A percentile compares a stretch with the other conserved stretches of the same genome.
These are phyloP conservation scores for Xestia c-nigrum DNA, from an alignment of 2,888 invertebrate genomes.

Conservation along the genomic window DNA sequence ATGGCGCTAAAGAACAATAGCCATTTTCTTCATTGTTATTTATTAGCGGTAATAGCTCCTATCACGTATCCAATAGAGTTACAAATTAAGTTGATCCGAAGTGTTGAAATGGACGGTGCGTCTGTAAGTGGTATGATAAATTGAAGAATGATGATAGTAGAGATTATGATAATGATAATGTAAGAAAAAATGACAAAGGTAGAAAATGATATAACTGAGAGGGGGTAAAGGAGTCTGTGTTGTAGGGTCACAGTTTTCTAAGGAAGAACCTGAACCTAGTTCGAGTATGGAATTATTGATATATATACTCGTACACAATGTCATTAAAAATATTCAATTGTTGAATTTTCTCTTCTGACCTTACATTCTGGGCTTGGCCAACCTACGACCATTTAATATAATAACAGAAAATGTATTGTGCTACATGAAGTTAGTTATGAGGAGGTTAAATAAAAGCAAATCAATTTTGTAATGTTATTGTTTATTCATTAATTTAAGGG, in stretches of 20 bases:
- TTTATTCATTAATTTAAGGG: neutral
- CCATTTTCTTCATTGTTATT: conserved; percentile 64
- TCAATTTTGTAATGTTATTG: neutral
- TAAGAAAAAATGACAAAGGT: neutral
- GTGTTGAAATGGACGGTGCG: conserved; percentile 55
- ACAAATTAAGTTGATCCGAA: conserved; percentile 34
- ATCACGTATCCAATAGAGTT: conserved; percentile 47
- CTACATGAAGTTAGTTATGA: no score
- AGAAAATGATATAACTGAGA: neutral
- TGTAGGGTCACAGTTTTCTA: neutral
- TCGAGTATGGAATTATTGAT: neutral
- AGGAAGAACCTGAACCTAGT: no score
- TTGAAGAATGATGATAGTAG: conserved; percentile 22
- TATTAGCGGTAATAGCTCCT: conserved; percentile 55
- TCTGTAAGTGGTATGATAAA: conserved; percentile 19
- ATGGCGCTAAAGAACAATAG: conserved; percentile 66
- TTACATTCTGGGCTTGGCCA: neutral
- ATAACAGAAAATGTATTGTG: neutral
- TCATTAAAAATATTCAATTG: neutral
- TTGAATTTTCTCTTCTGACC: neutral
- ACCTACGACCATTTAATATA: neutral
- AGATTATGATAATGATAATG: conserved; percentile 6
- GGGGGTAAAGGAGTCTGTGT: no score
- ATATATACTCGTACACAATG: neutral
- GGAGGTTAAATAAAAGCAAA: neutral